Base-by-base conservation (phyloP, 92 coral and sea anemone species). In the Pocillopora meandrina region DNA sequence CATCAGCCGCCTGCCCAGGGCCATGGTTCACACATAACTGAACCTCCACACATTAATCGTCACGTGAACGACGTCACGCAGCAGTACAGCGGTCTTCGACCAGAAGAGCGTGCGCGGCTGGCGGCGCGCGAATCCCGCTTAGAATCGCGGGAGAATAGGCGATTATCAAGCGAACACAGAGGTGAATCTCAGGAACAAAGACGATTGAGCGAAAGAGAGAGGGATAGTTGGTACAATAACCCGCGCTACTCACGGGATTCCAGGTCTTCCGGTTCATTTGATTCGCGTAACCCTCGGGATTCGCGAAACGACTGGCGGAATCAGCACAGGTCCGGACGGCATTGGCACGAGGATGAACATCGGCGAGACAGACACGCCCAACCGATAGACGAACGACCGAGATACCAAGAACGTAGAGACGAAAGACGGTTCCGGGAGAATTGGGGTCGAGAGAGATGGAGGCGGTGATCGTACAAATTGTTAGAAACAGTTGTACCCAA, bases 341-440 rank as follows among this genome's bases (percentile, higher is more conserved):
- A 87, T 55, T 74, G 94, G 82, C 74, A 82, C 75, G 79, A 74
- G 56, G 88, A 88, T 56, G 83, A 84, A 57, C 91, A 75, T 56
- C 85, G 91, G n/a, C 83, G 86, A 56, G 93, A 87, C 71, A 76
- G 90, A 17, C 23, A 84, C 74, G 86, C 76, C 11, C 33, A 78
- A 52, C 83, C 76, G 26, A 12, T 74, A 9, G 86, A 85, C 67
- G 85, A 82, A 9, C 90, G 93, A 12, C 79, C 90, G 72, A 60
- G 93, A 61, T 79, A 86, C 59, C 87, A 77, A 31, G 88, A 86
- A 33, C 86, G 94, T n/a, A 81, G 94, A 75, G 82, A 81, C 13
- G 94, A 88, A 65, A 88, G 87, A 88, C 47, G 86, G 65, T 83
- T 83, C 33, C 73, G 65, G 74, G 86, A 73, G 49, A 79, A 49